Evolutionary conservation across 2,797 vertebrate genomes (phyloP).

Genomic region (Triplophysa bombifrons): DNA sequence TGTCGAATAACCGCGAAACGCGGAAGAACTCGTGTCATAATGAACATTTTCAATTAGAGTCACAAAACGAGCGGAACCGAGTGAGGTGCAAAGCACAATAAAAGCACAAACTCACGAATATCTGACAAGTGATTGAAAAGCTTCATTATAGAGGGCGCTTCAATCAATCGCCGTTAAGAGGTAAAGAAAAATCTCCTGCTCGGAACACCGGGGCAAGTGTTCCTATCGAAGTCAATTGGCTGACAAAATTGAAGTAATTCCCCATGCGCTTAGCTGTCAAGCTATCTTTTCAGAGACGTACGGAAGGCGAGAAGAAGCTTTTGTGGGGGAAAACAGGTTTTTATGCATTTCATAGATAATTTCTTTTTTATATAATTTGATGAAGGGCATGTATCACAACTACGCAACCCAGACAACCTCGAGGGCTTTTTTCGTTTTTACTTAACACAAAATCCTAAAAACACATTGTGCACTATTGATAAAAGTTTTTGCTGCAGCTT

Average conservation of each 20-base stretch:
- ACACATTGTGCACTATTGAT: neutral
- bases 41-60: constrained; percentile 60
- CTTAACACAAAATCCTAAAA: neutral
- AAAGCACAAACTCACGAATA: constrained; percentile 46
- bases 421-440: neutral
- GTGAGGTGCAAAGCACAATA: constrained; percentile 47
- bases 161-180: constrained; percentile 54
- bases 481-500: no score
- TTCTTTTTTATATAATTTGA: constrained; percentile 23
- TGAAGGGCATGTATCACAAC: neutral
- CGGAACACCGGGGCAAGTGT: constrained; percentile 24
- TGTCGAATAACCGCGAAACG: constrained; percentile 49
- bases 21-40: constrained; percentile 54
- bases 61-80: constrained; percentile 43
- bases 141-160: constrained; percentile 44
- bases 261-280: constrained; percentile 58
- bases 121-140: constrained; percentile 53
- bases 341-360: constrained; percentile 19
- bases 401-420: neutral
- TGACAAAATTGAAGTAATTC: constrained; percentile 60
- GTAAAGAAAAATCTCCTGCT: constrained; percentile 44
- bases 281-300: constrained; percentile 49
- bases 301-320: constrained; percentile 13
- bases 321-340: constrained; percentile 19
- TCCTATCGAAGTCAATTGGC: constrained; percentile 48